Evolutionary conservation across 2,113 vertebrate genomes (phyloP), one percentile per base, ranked within the genome.

Genomic region (Lucifuga dentata): DNA sequence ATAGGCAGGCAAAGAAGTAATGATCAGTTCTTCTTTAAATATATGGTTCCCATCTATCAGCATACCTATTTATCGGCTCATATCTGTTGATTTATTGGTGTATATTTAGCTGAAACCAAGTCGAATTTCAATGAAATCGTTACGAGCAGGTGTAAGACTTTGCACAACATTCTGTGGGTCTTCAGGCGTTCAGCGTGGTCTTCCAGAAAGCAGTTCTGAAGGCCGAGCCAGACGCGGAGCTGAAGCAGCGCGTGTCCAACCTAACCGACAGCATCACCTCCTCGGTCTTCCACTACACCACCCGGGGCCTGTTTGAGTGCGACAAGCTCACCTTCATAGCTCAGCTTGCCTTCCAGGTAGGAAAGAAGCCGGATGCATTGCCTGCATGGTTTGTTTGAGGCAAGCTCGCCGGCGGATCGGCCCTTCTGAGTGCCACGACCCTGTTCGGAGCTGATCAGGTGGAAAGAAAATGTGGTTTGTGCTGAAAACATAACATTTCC

Each of bases 311-410:
- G 55, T 99, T 99, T 11, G 96, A 99, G 83, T 92, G 93, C 23
- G 95, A 99, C 84, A 97, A 98, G 67, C 88, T 99, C 81, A 98
- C 93, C 48, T 99, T 95, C 88, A 94, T 88, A 0, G 91, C 95
- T 33, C 98, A 98, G 88, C 91, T 99, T 13, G 91, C 95, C 63
- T 98, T 99, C 89, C 98, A 98, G 95, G 97, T 98, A 92, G 51
- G 67, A 12, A 38, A 9, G 33, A 21, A 46, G 33, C 23, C 8
- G 4, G 3, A 45, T 70, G 81, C 68, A 70, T 77, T 62, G 44
- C 59, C 69, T 73, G 71, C 62, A 58, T 55, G 59, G 53, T 76
- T 77, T 77, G 58, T 75, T 77, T 61, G 74, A 35, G 49, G 41
- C 60, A 55, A 9, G 17, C 38, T 39, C 1, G 16, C 61, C 44